Percentiles rank a stretch among this genome's conserved stretches.
These are phyloP conservation scores for Noctilio leporinus DNA, from an alignment of 2,113 vertebrate genomes.

Conservation along the genomic window DNA sequence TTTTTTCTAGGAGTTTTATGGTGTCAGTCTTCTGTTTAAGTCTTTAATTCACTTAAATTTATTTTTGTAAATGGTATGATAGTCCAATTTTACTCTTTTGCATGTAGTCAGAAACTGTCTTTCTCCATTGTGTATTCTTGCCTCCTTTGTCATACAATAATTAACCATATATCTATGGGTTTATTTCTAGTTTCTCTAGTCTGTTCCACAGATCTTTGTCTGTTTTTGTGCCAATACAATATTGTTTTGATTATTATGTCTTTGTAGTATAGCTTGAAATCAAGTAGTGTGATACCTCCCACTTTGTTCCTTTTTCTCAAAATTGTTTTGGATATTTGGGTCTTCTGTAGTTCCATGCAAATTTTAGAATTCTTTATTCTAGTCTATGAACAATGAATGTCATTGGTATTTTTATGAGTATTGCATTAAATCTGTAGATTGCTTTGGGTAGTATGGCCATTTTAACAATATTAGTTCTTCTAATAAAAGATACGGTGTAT, in stretches of 20 bases:
- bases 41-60: not conserved
- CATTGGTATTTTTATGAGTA: not conserved
- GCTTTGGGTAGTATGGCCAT: not conserved
- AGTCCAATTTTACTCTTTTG: not conserved
- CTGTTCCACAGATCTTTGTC: not conserved
- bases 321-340: not conserved
- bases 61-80: not conserved
- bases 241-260: no score
- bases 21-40: not conserved
- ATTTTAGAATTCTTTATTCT: not conserved
- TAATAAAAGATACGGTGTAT: not conserved
- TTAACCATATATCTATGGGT: not conserved
- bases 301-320: no score
- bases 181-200: not conserved
- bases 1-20: not conserved
- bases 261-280: no score
- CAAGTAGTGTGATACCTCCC: no score
- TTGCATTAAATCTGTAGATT: not conserved
- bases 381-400: not conserved
- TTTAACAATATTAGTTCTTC: not conserved
- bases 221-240: not conserved
- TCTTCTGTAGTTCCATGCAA: not conserved
- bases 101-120: not conserved
- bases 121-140: not conserved
- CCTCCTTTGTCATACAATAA: not conserved